Conservation (phyloP, 2,113 vertebrate genomes). For the Phrynosoma platyrhinos region DNA sequence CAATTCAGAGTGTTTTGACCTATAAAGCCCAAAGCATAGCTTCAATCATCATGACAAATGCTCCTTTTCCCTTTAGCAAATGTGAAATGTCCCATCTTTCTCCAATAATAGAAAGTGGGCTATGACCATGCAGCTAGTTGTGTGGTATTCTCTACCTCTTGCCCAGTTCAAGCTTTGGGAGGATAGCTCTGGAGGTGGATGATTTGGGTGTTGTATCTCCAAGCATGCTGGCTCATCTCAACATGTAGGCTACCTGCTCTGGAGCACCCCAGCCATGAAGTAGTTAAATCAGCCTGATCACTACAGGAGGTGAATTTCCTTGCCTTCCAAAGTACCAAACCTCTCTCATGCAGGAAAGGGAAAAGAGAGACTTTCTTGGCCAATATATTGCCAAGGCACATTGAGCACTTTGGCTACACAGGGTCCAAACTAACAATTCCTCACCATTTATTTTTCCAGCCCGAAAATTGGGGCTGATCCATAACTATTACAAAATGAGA, state of each 20-base stretch:
- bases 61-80: neutral
- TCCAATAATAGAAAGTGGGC: neutral
- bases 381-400: neutral
- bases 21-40: neutral
- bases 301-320: neutral
- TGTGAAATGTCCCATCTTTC: neutral
- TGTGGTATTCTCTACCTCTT: no score
- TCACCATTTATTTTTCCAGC: no score
- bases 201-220: neutral
- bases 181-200: neutral
- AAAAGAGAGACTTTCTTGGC: neutral
- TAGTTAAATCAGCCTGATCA: neutral
- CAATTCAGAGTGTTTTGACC: neutral
- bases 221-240: neutral
- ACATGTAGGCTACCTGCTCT: neutral
- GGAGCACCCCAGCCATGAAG: neutral
- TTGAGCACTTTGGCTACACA: neutral
- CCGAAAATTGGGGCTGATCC: no score
- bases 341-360: no score
- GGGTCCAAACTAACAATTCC: no score
- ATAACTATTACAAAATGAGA: neutral
- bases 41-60: neutral
- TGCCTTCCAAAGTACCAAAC: no score
- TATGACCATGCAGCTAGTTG: neutral
- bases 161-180: neutral